Conservation (phyloP, 2,113 vertebrate genomes). For the Pagrus major region DNA sequence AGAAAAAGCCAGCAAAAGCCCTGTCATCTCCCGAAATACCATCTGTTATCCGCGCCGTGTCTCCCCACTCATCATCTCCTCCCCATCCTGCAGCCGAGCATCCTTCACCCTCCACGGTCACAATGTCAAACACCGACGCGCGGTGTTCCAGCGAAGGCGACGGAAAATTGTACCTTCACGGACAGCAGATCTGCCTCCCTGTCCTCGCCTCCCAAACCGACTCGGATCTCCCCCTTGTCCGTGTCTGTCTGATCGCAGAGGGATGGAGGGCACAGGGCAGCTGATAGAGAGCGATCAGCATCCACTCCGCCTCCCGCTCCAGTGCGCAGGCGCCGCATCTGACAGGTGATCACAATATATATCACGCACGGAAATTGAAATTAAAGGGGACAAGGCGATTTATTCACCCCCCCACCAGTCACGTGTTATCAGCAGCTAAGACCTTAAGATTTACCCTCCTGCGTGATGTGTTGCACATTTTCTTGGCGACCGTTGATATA, state of each 20-base stretch:
- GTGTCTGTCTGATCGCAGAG: conserved; percentile 58
- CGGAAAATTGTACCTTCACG: conserved; percentile 67
- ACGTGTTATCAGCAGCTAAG: conserved; percentile 43
- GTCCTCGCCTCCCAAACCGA: conserved; percentile 65
- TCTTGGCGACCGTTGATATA: conserved; percentile 8
- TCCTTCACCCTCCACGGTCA: conserved; percentile 80
- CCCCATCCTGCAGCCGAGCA: conserved; percentile 73
- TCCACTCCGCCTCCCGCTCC: conserved; percentile 72
- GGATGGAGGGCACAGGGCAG: conserved; percentile 82
- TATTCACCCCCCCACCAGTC: conserved; percentile 53
- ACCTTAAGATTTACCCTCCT: conserved; percentile 17
- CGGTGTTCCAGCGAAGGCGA: not conserved
- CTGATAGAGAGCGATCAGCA: conserved; percentile 74
- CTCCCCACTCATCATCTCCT: conserved; percentile 61
- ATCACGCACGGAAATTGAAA: conserved; percentile 81
- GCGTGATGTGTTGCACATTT: conserved; percentile 11
- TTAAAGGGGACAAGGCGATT: conserved; percentile 83
- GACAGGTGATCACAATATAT: conserved; percentile 85
- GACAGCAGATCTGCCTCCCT: conserved; percentile 61
- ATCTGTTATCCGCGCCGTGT: conserved; percentile 54
- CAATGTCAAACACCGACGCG: conserved; percentile 78
- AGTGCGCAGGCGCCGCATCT: conserved; percentile 86
- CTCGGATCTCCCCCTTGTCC: conserved; percentile 40
- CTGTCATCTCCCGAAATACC: conserved; percentile 56
- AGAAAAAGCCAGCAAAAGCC: conserved; percentile 35